These are phyloP conservation scores for Corythornis vintsioides DNA, from an alignment of 2,113 vertebrate species.

Conservation along the genomic window DNA sequence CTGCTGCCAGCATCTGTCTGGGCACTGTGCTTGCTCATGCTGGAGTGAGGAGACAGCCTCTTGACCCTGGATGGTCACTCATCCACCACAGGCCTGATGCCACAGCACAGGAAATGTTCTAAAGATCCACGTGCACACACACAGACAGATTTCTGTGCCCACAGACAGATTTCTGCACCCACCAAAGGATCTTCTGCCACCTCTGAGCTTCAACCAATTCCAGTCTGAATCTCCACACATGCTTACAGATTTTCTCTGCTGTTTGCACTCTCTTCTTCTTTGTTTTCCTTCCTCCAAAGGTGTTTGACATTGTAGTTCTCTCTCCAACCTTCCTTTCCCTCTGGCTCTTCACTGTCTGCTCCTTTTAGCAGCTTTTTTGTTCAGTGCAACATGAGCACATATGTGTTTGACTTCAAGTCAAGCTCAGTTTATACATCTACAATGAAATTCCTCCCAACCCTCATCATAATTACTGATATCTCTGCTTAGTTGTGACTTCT, in stretches of 20 bases:
- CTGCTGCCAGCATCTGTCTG: background rate
- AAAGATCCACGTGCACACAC: background rate
- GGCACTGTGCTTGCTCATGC: background rate
- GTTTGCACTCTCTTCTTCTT: background rate
- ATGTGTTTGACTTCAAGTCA: background rate
- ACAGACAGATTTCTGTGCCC: background rate
- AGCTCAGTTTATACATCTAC: background rate
- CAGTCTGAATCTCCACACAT: background rate
- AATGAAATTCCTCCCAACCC: background rate
- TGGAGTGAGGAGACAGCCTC: background rate
- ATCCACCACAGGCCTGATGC: fast-evolving
- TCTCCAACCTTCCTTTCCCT: background rate
- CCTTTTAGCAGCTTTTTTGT: background rate
- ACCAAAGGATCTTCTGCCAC: background rate
- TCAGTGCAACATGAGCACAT: background rate
- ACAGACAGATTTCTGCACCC: background rate
- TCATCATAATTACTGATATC: background rate
- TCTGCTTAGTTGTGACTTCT: background rate
- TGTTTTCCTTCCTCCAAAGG: background rate
- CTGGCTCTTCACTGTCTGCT: background rate
- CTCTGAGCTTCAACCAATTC: background rate
- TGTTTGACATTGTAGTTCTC: background rate
- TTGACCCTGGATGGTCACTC: background rate
- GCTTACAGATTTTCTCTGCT: background rate
- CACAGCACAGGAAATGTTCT: background rate